Base-by-base conservation (phyloP, 2,113 vertebrate genomes). In the Monarcha castaneiventris region DNA sequence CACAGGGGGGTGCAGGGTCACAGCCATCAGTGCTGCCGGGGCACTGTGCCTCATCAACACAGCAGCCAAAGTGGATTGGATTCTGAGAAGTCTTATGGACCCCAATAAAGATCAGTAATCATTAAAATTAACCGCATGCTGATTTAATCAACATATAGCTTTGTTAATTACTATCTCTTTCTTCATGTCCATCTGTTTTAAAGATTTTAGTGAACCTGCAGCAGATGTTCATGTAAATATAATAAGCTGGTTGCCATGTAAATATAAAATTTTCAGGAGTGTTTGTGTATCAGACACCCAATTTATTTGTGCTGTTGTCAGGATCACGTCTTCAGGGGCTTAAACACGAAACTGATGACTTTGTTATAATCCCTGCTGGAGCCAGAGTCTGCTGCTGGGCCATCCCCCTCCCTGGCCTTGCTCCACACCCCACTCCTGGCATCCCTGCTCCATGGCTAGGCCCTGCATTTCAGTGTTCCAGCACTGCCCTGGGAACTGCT, bases 221-320 rank as follows among this genome's bases (percentile, higher is more conserved):
- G 96, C 98, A 98, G 98, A 98, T 98, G 98, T 98, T 98, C 97
- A 89, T 98, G 97, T 94, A 98, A 98, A 97, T 98, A 94, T 95
- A 97, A 97, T 96, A 96, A 96, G 97, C 84, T 46, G n/a, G 74
- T 97, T 98, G 94, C 95, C 96, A 95, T 94, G 96, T 96, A 96
- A 96, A 96, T 97, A 96, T 33, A 94, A 93, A 73, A 89, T 96
- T 97, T 97, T 94, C 84, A 85, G 94, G 74, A 93, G 75, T 87
- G 83, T 84, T 96, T 96, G 22, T 87, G 44, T 77, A 96, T 76
- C 68, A 94, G 74, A 43, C 87, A 88, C 63, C 79, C 80, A 78
- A 44, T 78, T 96, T 93, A 93, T 90, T 74, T 91, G 82, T 73
- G 84, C 35, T 67, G 56, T 48, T 96, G 77, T 93, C 85, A 79